These are phyloP conservation scores for Bombus superbus DNA, from an alignment of 1,140 invertebrate genomes.

Conservation along the genomic window DNA sequence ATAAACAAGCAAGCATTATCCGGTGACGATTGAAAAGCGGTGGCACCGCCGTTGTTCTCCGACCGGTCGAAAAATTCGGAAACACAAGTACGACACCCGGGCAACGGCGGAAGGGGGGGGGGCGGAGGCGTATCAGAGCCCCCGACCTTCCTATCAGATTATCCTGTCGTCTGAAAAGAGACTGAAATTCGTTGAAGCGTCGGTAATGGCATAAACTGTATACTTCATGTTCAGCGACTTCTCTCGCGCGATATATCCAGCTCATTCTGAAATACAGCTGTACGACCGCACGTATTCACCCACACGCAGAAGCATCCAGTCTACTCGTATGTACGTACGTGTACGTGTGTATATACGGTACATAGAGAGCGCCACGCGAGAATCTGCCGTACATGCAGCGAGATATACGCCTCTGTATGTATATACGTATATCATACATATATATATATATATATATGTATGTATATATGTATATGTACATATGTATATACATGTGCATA, in stretches of 20 bases:
- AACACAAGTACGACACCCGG: slow-evolving; percentile 15
- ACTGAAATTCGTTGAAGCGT: slow-evolving; percentile 72
- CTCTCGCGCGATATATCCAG: slow-evolving; percentile 72
- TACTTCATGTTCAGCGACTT: slow-evolving; percentile 70
- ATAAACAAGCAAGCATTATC: slow-evolving; percentile 12
- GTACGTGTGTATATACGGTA: background rate
- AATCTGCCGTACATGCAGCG: background rate
- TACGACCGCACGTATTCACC: slow-evolving; percentile 42
- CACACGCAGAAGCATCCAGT: background rate
- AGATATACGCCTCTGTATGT: background rate
- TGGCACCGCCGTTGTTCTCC: background rate
- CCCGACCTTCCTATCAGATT: slow-evolving; percentile 49
- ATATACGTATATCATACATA: slow-evolving; percentile 40
- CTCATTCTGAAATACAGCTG: slow-evolving; percentile 74
- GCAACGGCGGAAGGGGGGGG: too few species aligned
- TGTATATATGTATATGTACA: slow-evolving; percentile 10
- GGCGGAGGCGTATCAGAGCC: slow-evolving; percentile 1
- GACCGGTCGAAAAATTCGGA: slow-evolving; percentile 22
- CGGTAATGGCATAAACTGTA: slow-evolving; percentile 75
- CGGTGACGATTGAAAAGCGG: background rate
- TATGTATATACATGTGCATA: slow-evolving; percentile 11
- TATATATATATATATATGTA: background rate
- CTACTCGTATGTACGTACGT: background rate
- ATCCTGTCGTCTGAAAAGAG: slow-evolving; percentile 59
- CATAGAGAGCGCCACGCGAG: background rate